These are phyloP conservation scores for Oxystoma pomonae DNA, from an alignment of 2,888 invertebrate genomes.

Conservation along the genomic window DNA sequence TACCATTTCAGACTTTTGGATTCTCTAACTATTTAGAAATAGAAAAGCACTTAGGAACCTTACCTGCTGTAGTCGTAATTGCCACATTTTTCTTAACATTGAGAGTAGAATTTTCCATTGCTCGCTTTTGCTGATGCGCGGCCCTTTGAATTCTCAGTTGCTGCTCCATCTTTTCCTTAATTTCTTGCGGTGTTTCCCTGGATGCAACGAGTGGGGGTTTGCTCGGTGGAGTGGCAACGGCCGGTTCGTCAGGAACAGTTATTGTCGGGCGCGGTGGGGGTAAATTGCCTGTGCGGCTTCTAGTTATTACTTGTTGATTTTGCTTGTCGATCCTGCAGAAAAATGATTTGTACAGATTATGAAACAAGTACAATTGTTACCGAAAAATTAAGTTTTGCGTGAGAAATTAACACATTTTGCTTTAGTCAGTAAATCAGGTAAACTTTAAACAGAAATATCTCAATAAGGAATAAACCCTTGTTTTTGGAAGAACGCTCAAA, in stretches of 20 bases:
- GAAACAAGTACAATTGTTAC: no score
- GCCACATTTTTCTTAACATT: background rate
- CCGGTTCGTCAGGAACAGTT: constrained; percentile 14
- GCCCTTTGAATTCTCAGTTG: constrained; percentile 83
- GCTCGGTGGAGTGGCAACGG: constrained; percentile 36
- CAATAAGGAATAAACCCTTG: no score
- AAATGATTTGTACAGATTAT: no score
- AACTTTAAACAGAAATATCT: no score
- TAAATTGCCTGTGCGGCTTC: constrained; percentile 72
- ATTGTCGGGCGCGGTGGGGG: constrained; percentile 50
- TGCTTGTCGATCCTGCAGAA: constrained; percentile 61
- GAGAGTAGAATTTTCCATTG: constrained; percentile 50
- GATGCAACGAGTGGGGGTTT: constrained; percentile 48
- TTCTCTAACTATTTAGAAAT: no score
- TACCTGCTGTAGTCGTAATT: background rate
- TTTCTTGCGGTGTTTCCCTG: constrained; percentile 66
- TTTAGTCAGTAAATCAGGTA: no score
- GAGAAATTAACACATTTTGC: no score
- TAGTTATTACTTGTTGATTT: constrained; percentile 72
- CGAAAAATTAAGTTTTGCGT: no score
- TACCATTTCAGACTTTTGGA: no score
- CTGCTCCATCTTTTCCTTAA: constrained; percentile 88
- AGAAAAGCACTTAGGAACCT: no score
- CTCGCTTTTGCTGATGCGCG: constrained; percentile 84
- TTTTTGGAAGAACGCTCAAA: no score